A percentile compares a stretch with the other conserved stretches of the same genome.
Evolutionary conservation across 2,797 vertebrate genomes (phyloP).

Genomic region (Argyrosomus regius): DNA sequence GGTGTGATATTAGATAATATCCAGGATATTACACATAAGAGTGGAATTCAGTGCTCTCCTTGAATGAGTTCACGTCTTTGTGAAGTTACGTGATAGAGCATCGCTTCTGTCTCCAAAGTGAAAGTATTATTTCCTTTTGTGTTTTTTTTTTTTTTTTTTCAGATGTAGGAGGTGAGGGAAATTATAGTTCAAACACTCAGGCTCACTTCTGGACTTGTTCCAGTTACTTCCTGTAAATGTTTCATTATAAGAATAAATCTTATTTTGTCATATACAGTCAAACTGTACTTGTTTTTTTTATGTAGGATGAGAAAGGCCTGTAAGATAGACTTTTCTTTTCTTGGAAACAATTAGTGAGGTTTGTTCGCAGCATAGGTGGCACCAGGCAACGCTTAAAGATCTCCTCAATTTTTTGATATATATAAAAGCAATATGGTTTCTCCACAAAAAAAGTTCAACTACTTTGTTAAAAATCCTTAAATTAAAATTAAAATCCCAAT

Average conservation of each 20-base stretch:
- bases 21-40: slow-evolving; percentile 2
- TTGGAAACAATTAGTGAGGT: background rate
- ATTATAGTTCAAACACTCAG: background rate
- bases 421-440: background rate
- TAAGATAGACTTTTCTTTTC: background rate
- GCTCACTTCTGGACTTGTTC: background rate
- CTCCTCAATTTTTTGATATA: background rate
- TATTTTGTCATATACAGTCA: background rate
- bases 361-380: background rate
- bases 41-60: background rate
- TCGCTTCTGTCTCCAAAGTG: background rate
- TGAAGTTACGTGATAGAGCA: background rate
- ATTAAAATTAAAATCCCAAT: background rate
- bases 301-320: background rate
- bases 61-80: background rate
- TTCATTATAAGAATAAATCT: slow-evolving; percentile 10
- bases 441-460: background rate
- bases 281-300: background rate
- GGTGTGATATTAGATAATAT: slow-evolving; percentile 21
- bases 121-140: slow-evolving; percentile 14
- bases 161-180: background rate
- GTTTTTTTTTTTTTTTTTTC: background rate
- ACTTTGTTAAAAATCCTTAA: background rate
- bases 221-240: slow-evolving; percentile 4
- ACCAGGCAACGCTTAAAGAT: background rate